Base-by-base conservation (phyloP, 2,888 invertebrate species). In the Nymphalis c-album region DNA sequence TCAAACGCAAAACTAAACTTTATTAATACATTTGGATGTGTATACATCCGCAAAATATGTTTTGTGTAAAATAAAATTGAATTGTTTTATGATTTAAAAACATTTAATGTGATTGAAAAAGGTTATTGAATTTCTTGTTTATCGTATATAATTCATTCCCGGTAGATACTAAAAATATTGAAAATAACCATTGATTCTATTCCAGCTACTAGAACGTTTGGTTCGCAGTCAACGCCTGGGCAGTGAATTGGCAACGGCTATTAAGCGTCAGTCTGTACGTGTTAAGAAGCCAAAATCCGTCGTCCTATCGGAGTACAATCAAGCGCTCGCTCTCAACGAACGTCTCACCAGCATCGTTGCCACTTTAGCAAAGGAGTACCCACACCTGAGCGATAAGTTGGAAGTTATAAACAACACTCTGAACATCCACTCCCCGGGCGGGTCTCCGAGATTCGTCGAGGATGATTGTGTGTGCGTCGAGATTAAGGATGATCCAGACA, bases 191-290 rank as follows among this genome's bases (percentile, higher is more conserved):
- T 31, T 7, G 8, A 59, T 60, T 26, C 35, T 59, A 47, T 80
- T 76, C 0, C 79, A 92, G 91, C 87, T 93, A 7, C 76, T 94
- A 47, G 93, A 93, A 71, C 88, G 87, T 58, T 93, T 96, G 22
- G 93, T 96, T 0, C 93, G 95, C 60, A 94, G 94, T 75, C 97
- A 97, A 81, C 94, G 95, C 45, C 94, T 95, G 71, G 94, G 95
- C 45, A 94, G 91, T 72, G 93, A 95, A 75, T 93, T 95, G 64
- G 78, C 87, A 0, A 91, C 91, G 3, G 87, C 94, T 0, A 80
- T 92, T 1, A 92, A 92, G 67, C 85, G 89, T 0, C 88, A 88
- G 64, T 85, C 86, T 0, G 72, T 91, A 1, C 83, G 81, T 50
- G 78, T 86, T 2, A 83, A 77, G 69, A 91, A 89, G 59, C 88